phyloP scores from a whole-genome alignment of 2,888 invertebrate species.

The Tuta absoluta region DNA sequence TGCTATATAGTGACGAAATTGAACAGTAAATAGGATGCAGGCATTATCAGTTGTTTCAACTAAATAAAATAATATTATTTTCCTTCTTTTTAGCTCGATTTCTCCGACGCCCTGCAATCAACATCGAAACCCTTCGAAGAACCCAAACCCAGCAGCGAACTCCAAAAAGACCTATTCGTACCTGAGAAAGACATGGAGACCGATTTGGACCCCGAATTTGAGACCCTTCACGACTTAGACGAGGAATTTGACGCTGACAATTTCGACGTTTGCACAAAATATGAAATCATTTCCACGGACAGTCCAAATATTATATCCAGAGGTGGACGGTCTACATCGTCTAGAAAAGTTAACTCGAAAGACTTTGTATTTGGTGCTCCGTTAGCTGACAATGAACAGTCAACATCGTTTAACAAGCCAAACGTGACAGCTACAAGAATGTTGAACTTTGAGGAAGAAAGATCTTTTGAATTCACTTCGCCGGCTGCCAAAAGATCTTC shows the following conservation, averaged over 20 bases:
- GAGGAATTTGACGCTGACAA: conserved; percentile 70
- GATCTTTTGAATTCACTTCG: conserved; percentile 67
- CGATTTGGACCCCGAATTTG: conserved; percentile 56
- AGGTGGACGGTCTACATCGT: conserved; percentile 56
- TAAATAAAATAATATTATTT: background rate
- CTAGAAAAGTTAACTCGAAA: conserved; percentile 59
- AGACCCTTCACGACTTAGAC: conserved; percentile 70
- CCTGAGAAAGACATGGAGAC: conserved; percentile 53
- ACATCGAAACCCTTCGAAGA: conserved; percentile 41
- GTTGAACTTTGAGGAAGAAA: conserved; percentile 70
- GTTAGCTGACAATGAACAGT: conserved; percentile 62
- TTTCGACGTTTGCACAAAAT: conserved; percentile 71
- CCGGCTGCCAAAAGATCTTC: conserved; percentile 54
- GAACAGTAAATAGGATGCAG: too few relatives aligned
- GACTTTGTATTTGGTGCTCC: conserved; percentile 75
- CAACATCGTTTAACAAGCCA: conserved; percentile 68
- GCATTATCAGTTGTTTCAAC: too few relatives aligned
- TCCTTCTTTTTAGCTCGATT: conserved; percentile 60
- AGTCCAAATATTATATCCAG: conserved; percentile 73
- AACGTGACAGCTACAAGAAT: conserved; percentile 58
- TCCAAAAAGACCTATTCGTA: conserved; percentile 47
- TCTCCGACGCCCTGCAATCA: conserved; percentile 55
- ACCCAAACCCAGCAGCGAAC: conserved; percentile 20
- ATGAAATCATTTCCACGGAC: conserved; percentile 76
- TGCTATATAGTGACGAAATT: too few relatives aligned